phyloP scores from a whole-genome alignment of 2,888 invertebrate species.

The Nineta flava region DNA sequence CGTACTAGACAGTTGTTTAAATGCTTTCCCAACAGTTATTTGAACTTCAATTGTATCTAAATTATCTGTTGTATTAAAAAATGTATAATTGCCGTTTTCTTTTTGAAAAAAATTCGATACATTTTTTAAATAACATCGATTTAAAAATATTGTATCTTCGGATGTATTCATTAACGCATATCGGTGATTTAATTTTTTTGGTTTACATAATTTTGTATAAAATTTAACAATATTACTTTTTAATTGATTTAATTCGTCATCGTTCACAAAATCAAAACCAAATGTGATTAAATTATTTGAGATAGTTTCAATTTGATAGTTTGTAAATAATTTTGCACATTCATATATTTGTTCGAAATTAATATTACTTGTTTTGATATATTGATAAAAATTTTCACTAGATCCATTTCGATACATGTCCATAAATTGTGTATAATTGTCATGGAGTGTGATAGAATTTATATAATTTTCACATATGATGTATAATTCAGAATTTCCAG shows the following conservation, averaged over 20 bases:
- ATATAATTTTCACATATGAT: slow-evolving; percentile 53
- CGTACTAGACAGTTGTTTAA: background rate
- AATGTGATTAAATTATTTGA: slow-evolving; percentile 48
- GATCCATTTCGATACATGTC: slow-evolving; percentile 28
- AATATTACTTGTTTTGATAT: slow-evolving; percentile 37
- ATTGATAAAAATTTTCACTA: slow-evolving; percentile 38
- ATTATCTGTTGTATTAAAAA: background rate
- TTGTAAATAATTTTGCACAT: slow-evolving; percentile 48
- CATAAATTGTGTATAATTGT: slow-evolving; percentile 24
- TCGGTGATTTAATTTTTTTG: background rate
- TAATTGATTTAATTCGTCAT: background rate
- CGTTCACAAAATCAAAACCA: background rate
- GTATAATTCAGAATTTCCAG: slow-evolving; percentile 90
- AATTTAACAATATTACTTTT: background rate
- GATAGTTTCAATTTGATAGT: slow-evolving; percentile 49
- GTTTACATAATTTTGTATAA: background rate
- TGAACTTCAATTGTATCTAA: background rate
- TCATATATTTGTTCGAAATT: slow-evolving; percentile 49
- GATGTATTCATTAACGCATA: background rate
- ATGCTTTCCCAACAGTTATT: background rate
- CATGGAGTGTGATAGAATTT: slow-evolving; percentile 23
- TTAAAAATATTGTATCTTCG: background rate
- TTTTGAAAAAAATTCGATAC: background rate
- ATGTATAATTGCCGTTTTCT: background rate
- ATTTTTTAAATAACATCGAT: background rate